Percentiles rank a stretch among this genome's conserved stretches.
Conservation (phyloP, 2,797 vertebrate species). For the Scolopax rusticola region DNA sequence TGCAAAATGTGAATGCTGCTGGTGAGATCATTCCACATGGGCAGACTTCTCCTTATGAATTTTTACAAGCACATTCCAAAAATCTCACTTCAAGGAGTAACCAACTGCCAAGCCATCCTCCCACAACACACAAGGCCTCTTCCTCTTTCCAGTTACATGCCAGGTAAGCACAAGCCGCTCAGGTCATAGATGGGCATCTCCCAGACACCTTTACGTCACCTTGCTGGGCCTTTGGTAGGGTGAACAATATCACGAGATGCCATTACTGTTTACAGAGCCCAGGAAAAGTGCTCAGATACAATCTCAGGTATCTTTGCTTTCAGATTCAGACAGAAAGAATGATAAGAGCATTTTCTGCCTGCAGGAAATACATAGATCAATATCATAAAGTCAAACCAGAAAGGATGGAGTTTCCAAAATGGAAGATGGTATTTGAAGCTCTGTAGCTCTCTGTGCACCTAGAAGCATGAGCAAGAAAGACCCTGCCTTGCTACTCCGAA, state of each 20-base stretch:
- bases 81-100: conserved; percentile 11
- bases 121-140: not conserved
- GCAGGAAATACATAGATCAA: not conserved
- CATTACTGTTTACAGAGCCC: not conserved
- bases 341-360: not conserved
- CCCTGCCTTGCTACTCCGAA: not conserved
- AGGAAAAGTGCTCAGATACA: not conserved
- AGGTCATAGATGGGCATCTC: not conserved
- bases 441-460: not conserved
- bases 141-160: not conserved
- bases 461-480: not conserved
- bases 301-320: not conserved
- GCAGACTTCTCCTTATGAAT: not conserved
- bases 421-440: not conserved
- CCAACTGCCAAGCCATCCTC: not conserved
- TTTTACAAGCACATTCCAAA: not conserved
- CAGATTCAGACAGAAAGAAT: not conserved
- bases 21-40: conserved; percentile 19
- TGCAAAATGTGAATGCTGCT: conserved; percentile 32
- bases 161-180: not conserved
- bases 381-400: not conserved
- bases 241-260: not conserved
- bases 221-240: not conserved
- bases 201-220: not conserved
- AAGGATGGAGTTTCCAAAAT: not conserved